These are phyloP conservation scores for Entomyzon cyanotis DNA, from an alignment of 2,113 vertebrate genomes.

Conservation along the genomic window DNA sequence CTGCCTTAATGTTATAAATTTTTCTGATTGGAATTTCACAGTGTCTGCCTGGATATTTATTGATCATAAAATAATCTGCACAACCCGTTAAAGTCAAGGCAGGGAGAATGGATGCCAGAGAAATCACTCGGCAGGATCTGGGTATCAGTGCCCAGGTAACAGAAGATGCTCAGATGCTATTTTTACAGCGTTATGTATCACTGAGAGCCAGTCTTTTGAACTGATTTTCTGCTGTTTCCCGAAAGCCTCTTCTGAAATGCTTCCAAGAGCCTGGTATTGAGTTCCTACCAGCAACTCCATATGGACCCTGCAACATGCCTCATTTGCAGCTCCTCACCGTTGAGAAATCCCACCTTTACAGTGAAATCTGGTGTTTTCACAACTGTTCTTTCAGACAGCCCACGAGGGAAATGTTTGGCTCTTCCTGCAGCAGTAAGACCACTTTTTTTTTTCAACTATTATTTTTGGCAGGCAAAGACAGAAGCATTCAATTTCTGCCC, in stretches of 20 bases:
- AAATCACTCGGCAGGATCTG: neutral
- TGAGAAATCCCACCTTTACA: constrained; percentile 45
- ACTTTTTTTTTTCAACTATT: neutral
- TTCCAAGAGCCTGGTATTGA: constrained; percentile 34
- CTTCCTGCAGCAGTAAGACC: constrained; percentile 13
- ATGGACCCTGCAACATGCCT: constrained; percentile 40
- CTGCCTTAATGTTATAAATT: constrained; percentile 74
- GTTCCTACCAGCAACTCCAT: constrained; percentile 45
- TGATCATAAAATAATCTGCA: constrained; percentile 51
- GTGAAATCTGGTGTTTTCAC: constrained; percentile 61
- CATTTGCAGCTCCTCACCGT: constrained; percentile 32
- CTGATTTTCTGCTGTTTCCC: neutral
- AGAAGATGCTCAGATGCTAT: constrained; percentile 15
- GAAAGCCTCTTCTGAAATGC: neutral
- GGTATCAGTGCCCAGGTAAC: neutral
- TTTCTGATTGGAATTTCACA: constrained; percentile 75
- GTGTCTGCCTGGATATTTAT: constrained; percentile 68
- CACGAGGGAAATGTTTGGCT: constrained; percentile 21
- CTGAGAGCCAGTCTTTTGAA: constrained; percentile 17
- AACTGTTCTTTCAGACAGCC: constrained; percentile 34
- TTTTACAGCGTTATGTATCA: constrained; percentile 3
- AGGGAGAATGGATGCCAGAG: neutral
- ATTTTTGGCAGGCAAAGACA: constrained; percentile 36
- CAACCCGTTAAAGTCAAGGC: neutral
- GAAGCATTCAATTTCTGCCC: constrained; percentile 16